A percentile compares a stretch with the other conserved stretches of the same genome.
phyloP scores from a whole-genome alignment of 2,888 invertebrate genomes.

The Orthosia cruda region DNA sequence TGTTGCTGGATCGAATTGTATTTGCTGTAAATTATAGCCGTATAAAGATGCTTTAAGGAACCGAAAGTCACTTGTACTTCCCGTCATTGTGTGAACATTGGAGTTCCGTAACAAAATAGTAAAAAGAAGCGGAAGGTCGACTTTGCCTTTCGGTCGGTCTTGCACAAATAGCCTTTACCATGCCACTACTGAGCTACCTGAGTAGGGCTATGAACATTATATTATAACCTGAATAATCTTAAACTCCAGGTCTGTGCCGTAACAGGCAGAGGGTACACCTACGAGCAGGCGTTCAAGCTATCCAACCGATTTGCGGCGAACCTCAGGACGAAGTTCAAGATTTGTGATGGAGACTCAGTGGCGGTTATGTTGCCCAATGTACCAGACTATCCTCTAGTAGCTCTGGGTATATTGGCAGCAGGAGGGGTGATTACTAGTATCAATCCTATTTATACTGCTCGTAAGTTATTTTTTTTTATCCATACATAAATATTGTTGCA shows the following conservation, averaged over 20 bases:
- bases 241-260: conserved; percentile 93
- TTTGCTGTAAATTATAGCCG: too few species aligned
- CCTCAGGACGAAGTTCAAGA: conserved; percentile 93
- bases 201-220: background rate
- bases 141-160: background rate
- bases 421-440: conserved; percentile 94
- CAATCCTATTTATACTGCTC: conserved; percentile 94
- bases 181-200: background rate
- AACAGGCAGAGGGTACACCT: conserved; percentile 94
- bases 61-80: too few species aligned
- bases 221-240: background rate
- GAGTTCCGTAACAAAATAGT: background rate
- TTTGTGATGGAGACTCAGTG: conserved; percentile 93
- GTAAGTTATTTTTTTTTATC: conserved; percentile 83
- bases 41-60: too few species aligned
- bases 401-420: conserved; percentile 93
- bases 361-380: conserved; percentile 95
- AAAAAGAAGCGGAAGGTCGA: background rate
- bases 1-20: too few species aligned
- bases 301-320: conserved; percentile 93
- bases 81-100: too few species aligned
- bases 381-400: conserved; percentile 94
- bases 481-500: background rate
- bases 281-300: conserved; percentile 92
- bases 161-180: background rate